These are phyloP conservation scores for Andrena flavipes DNA, from an alignment of 2,888 invertebrate species.

Conservation along the genomic window DNA sequence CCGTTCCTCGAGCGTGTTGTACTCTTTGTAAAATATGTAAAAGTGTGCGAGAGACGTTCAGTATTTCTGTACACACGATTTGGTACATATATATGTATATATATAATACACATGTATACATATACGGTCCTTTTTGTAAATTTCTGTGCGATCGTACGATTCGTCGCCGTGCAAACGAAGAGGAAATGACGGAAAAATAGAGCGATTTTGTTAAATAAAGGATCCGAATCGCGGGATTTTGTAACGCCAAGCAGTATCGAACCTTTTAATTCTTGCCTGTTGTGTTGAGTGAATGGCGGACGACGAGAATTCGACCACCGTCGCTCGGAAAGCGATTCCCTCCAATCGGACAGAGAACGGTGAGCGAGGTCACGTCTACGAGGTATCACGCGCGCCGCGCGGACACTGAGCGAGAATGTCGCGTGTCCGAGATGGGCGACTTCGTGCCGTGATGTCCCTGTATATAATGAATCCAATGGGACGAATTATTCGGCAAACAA, in stretches of 20 bases:
- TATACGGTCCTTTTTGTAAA: slow-evolving; percentile 46
- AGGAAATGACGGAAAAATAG: neutral
- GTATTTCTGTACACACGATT: slow-evolving; percentile 58
- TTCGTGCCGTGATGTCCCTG: slow-evolving; percentile 48
- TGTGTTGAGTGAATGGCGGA: slow-evolving; percentile 18
- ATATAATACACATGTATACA: neutral
- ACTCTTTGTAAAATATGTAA: slow-evolving; percentile 63
- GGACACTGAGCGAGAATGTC: neutral
- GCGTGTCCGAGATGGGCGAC: slow-evolving; percentile 12
- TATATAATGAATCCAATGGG: slow-evolving; percentile 47
- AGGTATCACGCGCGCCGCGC: slow-evolving; percentile 23
- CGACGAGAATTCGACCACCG: neutral
- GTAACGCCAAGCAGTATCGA: slow-evolving; percentile 54
- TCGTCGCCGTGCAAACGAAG: slow-evolving; percentile 32
- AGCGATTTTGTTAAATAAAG: slow-evolving; percentile 33
- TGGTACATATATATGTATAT: slow-evolving; percentile 26
- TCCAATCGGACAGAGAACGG: neutral
- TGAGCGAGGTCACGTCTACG: no score
- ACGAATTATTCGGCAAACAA: neutral
- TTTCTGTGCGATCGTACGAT: slow-evolving; percentile 45
- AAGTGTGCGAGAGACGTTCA: slow-evolving; percentile 40
- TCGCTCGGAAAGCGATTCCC: neutral
- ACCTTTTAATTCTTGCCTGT: slow-evolving; percentile 36
- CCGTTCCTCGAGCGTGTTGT: slow-evolving; percentile 38
- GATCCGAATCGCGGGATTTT: slow-evolving; percentile 54